Percentiles rank a stretch among this genome's conserved stretches.
Evolutionary conservation across 2,888 invertebrate genomes (phyloP).

Genomic region (Epinotia bilunana): DNA sequence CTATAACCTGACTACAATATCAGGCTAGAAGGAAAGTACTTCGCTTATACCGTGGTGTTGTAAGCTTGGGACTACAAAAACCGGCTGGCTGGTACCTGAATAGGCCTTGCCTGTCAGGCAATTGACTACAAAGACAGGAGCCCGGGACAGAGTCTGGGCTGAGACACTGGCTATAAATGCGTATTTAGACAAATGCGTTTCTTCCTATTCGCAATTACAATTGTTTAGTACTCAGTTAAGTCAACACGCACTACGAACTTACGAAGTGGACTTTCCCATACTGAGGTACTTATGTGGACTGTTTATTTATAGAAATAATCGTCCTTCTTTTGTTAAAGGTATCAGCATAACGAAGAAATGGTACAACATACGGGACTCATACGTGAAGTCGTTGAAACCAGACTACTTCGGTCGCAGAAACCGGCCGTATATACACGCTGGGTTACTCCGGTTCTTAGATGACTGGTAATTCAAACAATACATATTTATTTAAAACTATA

Average conservation of each 20-base stretch:
- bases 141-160: no score
- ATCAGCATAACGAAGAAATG: slow-evolving; percentile 62
- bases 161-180: no score
- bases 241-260: no score
- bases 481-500: not conserved
- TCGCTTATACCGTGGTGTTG: no score
- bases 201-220: no score
- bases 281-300: no score
- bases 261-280: no score
- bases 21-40: not conserved
- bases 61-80: not conserved
- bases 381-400: slow-evolving; percentile 60
- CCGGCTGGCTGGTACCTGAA: not conserved
- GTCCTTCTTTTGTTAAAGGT: slow-evolving; percentile 51
- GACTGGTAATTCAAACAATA: slow-evolving; percentile 40
- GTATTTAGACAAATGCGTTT: no score
- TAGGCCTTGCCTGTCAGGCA: no score
- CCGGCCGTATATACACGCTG: slow-evolving; percentile 61
- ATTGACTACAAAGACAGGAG: no score
- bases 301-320: not conserved
- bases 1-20: not conserved
- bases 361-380: slow-evolving; percentile 64
- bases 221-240: no score
- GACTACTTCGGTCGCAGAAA: slow-evolving; percentile 41
- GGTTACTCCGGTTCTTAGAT: slow-evolving; percentile 60